These are phyloP conservation scores for Typhlomys cinereus DNA, from an alignment of 2,113 vertebrate species.

Conservation along the genomic window DNA sequence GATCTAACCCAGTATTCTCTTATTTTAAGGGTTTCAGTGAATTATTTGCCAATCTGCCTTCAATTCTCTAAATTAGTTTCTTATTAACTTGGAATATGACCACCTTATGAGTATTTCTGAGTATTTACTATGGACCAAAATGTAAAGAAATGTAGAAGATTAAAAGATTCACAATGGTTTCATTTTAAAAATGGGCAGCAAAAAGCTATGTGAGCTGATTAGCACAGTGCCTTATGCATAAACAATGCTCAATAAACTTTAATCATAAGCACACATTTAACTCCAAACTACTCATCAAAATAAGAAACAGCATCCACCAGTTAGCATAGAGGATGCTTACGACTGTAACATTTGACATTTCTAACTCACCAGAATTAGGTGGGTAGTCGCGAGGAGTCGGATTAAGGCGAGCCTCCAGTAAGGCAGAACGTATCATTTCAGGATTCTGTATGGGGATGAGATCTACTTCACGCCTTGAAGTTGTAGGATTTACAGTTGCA, in stretches of 20 bases:
- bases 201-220: neutral
- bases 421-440: fast-evolving
- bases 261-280: neutral
- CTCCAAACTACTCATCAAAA: neutral
- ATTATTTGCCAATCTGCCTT: slow-evolving; percentile 4
- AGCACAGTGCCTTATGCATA: neutral
- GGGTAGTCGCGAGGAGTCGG: no score
- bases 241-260: neutral
- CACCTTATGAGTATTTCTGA: neutral
- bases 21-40: slow-evolving; percentile 22
- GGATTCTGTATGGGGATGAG: no score
- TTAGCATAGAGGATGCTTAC: neutral
- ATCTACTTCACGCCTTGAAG: neutral
- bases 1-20: slow-evolving; percentile 34
- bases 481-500: fast-evolving
- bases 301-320: neutral
- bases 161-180: neutral
- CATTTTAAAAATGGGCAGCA: neutral
- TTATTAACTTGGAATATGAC: no score
- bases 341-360: neutral
- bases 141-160: neutral
- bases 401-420: neutral
- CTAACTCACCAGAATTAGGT: slow-evolving; percentile 25
- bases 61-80: slow-evolving; percentile 12
- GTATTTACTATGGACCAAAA: neutral